Evolutionary conservation across 2,888 invertebrate species (phyloP).

Genomic region (Hydropsyche betteni): DNA sequence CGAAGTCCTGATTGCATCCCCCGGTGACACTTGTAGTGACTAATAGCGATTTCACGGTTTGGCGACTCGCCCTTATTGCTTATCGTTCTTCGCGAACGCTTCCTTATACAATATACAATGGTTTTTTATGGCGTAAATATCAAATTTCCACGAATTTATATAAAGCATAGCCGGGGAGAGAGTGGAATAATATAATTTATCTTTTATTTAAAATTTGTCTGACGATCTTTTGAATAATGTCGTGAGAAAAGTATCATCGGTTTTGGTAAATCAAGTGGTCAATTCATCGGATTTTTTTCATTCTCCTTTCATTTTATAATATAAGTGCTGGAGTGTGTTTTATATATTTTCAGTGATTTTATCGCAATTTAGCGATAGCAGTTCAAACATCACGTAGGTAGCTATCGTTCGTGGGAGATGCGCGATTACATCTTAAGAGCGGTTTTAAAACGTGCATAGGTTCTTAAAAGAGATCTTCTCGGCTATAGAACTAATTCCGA

Average conservation of each 20-base stretch:
- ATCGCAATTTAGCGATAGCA: not conserved
- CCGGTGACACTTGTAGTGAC: conserved; percentile 35
- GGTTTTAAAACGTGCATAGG: conserved; percentile 30
- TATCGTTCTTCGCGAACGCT: conserved; percentile 6
- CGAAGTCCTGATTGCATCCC: conserved; percentile 31
- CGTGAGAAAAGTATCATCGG: too few relatives aligned
- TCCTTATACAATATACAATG: not conserved
- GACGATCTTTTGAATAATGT: too few relatives aligned
- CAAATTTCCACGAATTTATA: not conserved
- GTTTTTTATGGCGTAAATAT: not conserved
- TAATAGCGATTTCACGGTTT: conserved; percentile 37
- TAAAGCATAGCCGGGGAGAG: too few relatives aligned
- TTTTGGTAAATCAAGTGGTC: too few relatives aligned
- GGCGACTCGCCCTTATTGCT: conserved; percentile 33
- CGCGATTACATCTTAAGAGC: conserved; percentile 29
- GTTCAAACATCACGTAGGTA: conserved; percentile 34
- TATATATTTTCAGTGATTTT: too few relatives aligned
- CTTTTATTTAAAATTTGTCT: too few relatives aligned
- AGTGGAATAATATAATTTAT: too few relatives aligned
- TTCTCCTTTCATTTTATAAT: too few relatives aligned
- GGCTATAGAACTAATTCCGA: conserved; percentile 16
- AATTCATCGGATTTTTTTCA: too few relatives aligned
- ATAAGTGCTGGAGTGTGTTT: too few relatives aligned
- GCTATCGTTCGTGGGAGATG: not conserved
- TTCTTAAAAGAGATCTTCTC: not conserved